Evolutionary conservation across 2,797 vertebrate genomes (phyloP), one percentile per base, ranked within the genome.

Genomic region (Rhabdomys pumilio): DNA sequence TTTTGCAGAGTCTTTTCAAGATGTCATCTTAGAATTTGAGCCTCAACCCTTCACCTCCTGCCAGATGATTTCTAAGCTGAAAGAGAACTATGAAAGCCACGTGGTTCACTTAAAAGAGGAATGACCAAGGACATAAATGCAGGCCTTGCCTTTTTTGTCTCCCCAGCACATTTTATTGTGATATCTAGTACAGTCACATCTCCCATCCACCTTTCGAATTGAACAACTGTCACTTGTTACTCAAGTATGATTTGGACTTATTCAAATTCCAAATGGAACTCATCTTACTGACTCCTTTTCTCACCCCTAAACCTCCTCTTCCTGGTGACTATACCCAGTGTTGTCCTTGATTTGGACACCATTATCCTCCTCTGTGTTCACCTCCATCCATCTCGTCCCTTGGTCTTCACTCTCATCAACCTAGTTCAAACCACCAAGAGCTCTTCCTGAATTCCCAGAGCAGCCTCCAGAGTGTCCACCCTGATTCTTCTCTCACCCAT

Each of bases 1-100:
- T 50, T 73, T 41, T 50, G 77, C 9, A 75, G 20, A 91, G 22
- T 80, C 34, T 57, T 93, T 93, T n/a, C 75, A 34, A 86, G 88
- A 55, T 47, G 34, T 89, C 69, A 82, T 88, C 41, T 69, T 80
- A 87, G 7, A 91, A 63, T 29, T 7, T 69, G 24, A 89, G 20
- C 14, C 17, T 94, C 91, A 77, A 53, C 47, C 76, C 79, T 75
- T 89, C 38, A 69, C 10, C 57, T 85, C 57, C 44, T 76, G 9
- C 15, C 61, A 75, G 19, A 59, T 29, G 31, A 75, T 61, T 84
- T 81, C 61, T 80, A 93, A 96, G 22, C 38, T 76, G 13, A 90
- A 94, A 79, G 41, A 80, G 7, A 85, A 7, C 67, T 41, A 0
- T n/a, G 79, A 89, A 92, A 80, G 81, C 22, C 38, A 89, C 41